A percentile compares a stretch with the other conserved stretches of the same genome.
These are phyloP conservation scores for Mesopsocus fuscifrons DNA, from an alignment of 2,888 invertebrate genomes.

Conservation along the genomic window DNA sequence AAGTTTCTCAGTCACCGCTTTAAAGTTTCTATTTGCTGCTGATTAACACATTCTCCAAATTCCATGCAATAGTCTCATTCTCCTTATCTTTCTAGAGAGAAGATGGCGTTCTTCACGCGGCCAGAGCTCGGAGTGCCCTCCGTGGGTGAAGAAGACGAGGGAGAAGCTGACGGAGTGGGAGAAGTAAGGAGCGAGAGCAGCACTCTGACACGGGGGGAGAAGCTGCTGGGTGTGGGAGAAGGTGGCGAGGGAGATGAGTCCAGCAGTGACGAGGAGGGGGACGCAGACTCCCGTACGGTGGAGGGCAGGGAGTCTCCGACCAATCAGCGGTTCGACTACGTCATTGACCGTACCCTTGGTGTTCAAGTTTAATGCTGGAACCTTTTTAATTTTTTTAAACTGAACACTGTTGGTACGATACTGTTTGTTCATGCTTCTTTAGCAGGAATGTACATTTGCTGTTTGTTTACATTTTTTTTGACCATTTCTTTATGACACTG, in stretches of 20 bases:
- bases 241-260: conserved; percentile 12
- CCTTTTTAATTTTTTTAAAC: no score
- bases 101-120: conserved; percentile 90
- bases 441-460: no score
- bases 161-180: conserved; percentile 15
- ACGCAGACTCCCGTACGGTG: conserved; percentile 25
- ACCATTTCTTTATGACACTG: no score
- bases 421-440: not conserved
- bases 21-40: no score
- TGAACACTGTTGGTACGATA: no score
- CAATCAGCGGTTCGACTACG: conserved; percentile 37
- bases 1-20: no score
- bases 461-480: no score
- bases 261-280: conserved; percentile 13
- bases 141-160: conserved; percentile 46
- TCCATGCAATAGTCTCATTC: no score
- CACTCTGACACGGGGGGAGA: conserved; percentile 16
- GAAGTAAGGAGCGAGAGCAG: conserved; percentile 14
- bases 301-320: conserved; percentile 12
- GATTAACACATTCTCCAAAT: no score
- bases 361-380: conserved; percentile 77
- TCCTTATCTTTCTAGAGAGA: conserved; percentile 48
- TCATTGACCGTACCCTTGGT: conserved; percentile 64
- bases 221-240: conserved; percentile 14
- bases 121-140: conserved; percentile 57